Conservation (phyloP, 53 echinoderm and acorn worm species). For the Henricia sp. region DNA sequence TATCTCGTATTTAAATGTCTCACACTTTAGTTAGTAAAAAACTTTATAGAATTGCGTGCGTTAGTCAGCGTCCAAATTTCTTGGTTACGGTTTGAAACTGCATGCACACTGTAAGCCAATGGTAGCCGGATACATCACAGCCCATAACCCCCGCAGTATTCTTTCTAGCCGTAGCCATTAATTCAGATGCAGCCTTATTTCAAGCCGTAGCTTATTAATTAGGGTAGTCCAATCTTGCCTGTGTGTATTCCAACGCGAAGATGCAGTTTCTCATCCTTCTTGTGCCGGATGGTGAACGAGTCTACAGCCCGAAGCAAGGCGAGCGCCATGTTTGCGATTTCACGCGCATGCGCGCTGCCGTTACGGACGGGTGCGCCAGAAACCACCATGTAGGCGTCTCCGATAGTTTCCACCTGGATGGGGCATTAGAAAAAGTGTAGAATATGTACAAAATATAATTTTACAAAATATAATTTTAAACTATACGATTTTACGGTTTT, state of each 20-base stretch:
- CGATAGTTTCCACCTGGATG: conserved; percentile 87
- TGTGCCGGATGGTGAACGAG: conserved; percentile 67
- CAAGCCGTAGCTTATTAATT: too few relatives aligned
- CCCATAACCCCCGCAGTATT: too few relatives aligned
- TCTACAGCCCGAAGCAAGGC: conserved; percentile 63
- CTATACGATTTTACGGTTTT: background rate
- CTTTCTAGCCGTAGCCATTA: too few relatives aligned
- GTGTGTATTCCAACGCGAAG: conserved; percentile 83
- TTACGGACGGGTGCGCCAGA: conserved; percentile 86
- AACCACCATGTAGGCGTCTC: conserved; percentile 94
- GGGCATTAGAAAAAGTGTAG: background rate
- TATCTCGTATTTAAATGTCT: too few relatives aligned
- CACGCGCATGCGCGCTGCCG: conserved; percentile 70
- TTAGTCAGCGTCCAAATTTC: too few relatives aligned
- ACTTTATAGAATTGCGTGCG: too few relatives aligned
- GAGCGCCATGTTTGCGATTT: conserved; percentile 85
- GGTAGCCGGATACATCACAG: too few relatives aligned
- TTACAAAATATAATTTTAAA: background rate
- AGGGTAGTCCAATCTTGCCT: conserved; percentile 39
- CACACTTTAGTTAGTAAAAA: too few relatives aligned
- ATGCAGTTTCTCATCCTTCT: conserved; percentile 59
- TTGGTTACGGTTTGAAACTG: too few relatives aligned
- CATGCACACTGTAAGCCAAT: too few relatives aligned
- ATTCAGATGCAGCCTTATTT: too few relatives aligned
- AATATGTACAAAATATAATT: background rate